Evolutionary conservation across 2,113 vertebrate species (phyloP), one percentile per base, ranked within the genome.

Genomic region (Lynx canadensis): DNA sequence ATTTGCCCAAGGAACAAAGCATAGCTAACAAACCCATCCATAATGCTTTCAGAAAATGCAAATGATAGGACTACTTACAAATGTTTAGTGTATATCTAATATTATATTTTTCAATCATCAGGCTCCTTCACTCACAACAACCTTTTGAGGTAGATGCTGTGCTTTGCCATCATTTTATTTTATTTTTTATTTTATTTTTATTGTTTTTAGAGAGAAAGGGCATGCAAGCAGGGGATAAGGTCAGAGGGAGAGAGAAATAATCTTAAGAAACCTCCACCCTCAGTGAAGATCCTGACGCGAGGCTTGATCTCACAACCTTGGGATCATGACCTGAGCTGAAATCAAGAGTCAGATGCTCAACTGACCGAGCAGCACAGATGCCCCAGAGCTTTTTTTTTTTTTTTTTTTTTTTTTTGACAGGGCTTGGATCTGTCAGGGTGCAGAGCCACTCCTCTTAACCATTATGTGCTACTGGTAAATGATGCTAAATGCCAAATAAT

Each of bases 21-120:
- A 25, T 71, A 78, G 33, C 66, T 85, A 41, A 50, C 52, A 93
- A 73, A 38, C n/a, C 23, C 29, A 89, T 36, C 21, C 31, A 55
- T 31, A 65, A 71, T 63, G 78, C 73, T 97, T 86, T 93, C 55
- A 50, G 60, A 38, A 95, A 93, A 73, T 65, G 31, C 25, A 89
- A 63, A n/a, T 76, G 25, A 66, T 55, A 55, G 65, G 90, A 29
- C 7, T 83, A 71, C 68, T 88, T 87, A 52, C 18, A 60, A 25
- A 93, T 68, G 4, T 45, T 81, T 23, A 45, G 5, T 7, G 3
- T 27, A 27, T 93, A 36, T 19, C 31, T n/a, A 33, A 21, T 33
- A 4, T 38, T 36, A 1, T 68, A 85, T 91, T 88, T 91, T 87
- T 84, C 23, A 38, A 36, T 12, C 12, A 36, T 87, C 69, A 29